Conservation (phyloP, 1,140 invertebrate genomes). For the Olivierus martensii region DNA sequence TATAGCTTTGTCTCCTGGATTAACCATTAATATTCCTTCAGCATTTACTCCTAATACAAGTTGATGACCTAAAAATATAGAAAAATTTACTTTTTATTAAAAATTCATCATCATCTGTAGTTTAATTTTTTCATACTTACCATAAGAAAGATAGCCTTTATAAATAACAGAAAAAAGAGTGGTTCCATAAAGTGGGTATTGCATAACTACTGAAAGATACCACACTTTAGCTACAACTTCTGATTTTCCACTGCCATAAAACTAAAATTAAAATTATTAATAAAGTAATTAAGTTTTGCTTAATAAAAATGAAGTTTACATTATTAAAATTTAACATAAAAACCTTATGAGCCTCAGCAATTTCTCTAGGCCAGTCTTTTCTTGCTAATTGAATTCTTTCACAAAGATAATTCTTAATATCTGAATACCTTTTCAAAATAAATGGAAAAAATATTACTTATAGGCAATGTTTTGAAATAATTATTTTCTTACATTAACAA, state of each 20-base stretch:
- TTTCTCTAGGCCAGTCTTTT: slow-evolving; percentile 53
- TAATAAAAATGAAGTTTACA: not conserved
- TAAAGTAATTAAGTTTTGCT: slow-evolving; percentile 1
- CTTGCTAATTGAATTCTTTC: slow-evolving; percentile 54
- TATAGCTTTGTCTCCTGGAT: slow-evolving; percentile 77
- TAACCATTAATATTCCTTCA: slow-evolving; percentile 75
- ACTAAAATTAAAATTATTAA: slow-evolving; percentile 31
- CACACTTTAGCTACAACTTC: slow-evolving; percentile 85
- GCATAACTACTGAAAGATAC: slow-evolving; percentile 91
- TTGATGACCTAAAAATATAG: slow-evolving; percentile 32
- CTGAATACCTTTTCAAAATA: slow-evolving; percentile 41
- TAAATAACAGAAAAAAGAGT: slow-evolving; percentile 86
- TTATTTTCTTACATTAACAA: no score
- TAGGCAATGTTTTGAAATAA: no score
- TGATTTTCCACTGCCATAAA: slow-evolving; percentile 78
- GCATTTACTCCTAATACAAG: slow-evolving; percentile 74
- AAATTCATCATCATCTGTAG: no score
- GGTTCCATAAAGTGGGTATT: slow-evolving; percentile 88
- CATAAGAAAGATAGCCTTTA: slow-evolving; percentile 82
- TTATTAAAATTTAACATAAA: not conserved
- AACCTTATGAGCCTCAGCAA: slow-evolving; percentile 32
- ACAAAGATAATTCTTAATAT: slow-evolving; percentile 65
- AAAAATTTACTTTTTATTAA: no score
- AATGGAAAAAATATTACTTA: not conserved
- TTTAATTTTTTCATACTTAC: slow-evolving; percentile 31